Base-by-base conservation (phyloP, 1,140 invertebrate genomes). In the Proales similis region DNA sequence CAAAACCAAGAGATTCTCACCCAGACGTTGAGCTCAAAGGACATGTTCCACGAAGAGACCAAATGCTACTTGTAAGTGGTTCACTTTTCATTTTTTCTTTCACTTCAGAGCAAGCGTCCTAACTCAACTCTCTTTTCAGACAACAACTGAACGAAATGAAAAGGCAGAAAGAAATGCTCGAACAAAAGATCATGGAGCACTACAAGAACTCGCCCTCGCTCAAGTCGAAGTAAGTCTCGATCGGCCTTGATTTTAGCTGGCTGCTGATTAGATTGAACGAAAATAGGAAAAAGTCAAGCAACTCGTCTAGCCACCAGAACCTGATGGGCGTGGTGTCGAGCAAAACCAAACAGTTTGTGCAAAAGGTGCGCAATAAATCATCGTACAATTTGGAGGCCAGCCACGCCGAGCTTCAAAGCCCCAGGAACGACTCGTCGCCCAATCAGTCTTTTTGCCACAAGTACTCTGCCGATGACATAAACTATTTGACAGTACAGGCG, bases 141-240 rank as follows among this genome's bases (percentile, higher is more conserved):
- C 38, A 61, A 32, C 53, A 61, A 30, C 38, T 61, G 38, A 43
- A 61, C 14, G 33, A 45, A 24, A 11, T 61, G 3, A 61, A 45
- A 19, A 38, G 53, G 11, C 53, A 61, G 33, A 61, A 61, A 32
- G 53, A 61, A 61, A 45, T 61, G 24, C 36, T 61, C 17, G 53
- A 61, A 29, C 38, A 45, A 45, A 61, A 61, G 47, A 61, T 61
- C 27, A 61, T 61, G 53, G 53, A 61, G 47, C 53, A 61, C 19
- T 61, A 61, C 17, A 61, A 61, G 17, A n/a, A 17, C 32, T 27
- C 27, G 24, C 53, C 53, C 7, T 42, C 36, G 7, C 53, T 46
- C 9, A 61, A 61, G 27, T 43, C n/a, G n/a, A n/a, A n/a, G n/a
- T n/a, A n/a, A n/a, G n/a, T n/a, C n/a, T n/a, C n/a, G n/a, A n/a